These are phyloP conservation scores for Carpatolechia fugitivella DNA, from an alignment of 2,888 invertebrate genomes.

Conservation along the genomic window DNA sequence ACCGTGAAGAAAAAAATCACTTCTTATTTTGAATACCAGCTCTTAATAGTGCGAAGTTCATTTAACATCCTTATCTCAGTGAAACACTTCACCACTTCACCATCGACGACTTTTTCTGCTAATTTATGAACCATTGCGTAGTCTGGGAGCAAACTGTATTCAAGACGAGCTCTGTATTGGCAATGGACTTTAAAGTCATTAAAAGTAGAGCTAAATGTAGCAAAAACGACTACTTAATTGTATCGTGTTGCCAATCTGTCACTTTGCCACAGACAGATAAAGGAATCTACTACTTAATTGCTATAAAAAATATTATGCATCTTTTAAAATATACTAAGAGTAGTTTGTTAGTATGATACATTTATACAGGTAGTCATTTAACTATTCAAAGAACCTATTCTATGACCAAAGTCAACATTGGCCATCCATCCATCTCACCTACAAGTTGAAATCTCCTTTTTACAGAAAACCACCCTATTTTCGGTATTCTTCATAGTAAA, in stretches of 20 bases:
- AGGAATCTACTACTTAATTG: constrained; percentile 9
- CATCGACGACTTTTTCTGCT: not conserved
- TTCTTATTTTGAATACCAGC: not conserved
- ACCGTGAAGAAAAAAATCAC: not conserved
- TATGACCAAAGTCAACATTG: no score
- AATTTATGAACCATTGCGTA: not conserved
- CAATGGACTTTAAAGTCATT: not conserved
- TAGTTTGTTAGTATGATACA: no score
- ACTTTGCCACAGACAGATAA: constrained; percentile 6
- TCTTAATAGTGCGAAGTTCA: not conserved
- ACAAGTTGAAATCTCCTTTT: no score
- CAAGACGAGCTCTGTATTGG: not conserved
- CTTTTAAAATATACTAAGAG: not conserved
- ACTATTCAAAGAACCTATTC: no score
- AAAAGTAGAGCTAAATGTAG: not conserved
- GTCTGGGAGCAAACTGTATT: not conserved
- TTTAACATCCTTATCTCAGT: not conserved
- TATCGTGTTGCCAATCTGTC: constrained; percentile 13
- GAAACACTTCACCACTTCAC: not conserved
- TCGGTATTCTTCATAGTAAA: no score
- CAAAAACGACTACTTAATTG: constrained; percentile 6
- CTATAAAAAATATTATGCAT: not conserved
- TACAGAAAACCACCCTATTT: no score
- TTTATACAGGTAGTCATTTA: not conserved
- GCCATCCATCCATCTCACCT: no score